Evolutionary conservation across 2,113 vertebrate genomes (phyloP).

Genomic region (Triplophysa tibetana): DNA sequence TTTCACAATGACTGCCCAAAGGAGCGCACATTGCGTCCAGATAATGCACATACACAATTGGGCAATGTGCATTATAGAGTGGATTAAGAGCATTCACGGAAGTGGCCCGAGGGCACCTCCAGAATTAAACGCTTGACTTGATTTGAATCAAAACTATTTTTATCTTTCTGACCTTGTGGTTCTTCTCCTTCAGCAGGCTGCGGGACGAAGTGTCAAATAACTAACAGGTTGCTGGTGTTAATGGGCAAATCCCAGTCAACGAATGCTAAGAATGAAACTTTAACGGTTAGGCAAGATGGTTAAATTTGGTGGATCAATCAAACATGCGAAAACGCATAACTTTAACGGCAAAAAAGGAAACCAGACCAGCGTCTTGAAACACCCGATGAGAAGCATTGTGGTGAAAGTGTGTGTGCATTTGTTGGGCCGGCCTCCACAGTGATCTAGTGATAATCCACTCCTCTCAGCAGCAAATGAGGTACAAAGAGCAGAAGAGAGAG

Average conservation of each 20-base stretch:
- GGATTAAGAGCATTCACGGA: conserved; percentile 79
- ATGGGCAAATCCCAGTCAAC: conserved; percentile 17
- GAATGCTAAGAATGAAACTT: not conserved
- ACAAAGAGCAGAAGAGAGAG: conserved; percentile 40
- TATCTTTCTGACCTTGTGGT: conserved; percentile 51
- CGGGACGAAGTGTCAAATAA: conserved; percentile 36
- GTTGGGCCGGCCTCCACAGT: conserved; percentile 38
- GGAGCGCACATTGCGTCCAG: conserved; percentile 75
- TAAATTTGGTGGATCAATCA: not conserved
- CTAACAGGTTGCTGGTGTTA: conserved; percentile 38
- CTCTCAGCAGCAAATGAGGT: conserved; percentile 42
- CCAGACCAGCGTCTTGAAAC: not conserved
- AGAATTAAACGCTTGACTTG: conserved; percentile 80
- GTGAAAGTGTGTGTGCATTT: conserved; percentile 37
- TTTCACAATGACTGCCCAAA: conserved; percentile 82
- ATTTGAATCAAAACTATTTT: conserved; percentile 67
- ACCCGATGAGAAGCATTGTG: conserved; percentile 15
- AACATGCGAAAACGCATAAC: not conserved
- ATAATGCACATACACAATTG: conserved; percentile 83
- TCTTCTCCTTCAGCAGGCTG: conserved; percentile 37
- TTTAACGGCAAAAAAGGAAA: not conserved
- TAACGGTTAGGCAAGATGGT: not conserved
- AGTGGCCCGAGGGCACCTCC: conserved; percentile 77
- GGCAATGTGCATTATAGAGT: conserved; percentile 82
- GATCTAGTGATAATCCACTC: conserved; percentile 55